These are phyloP conservation scores for Alauda arvensis DNA, from an alignment of 2,797 vertebrate species.

Conservation along the genomic window DNA sequence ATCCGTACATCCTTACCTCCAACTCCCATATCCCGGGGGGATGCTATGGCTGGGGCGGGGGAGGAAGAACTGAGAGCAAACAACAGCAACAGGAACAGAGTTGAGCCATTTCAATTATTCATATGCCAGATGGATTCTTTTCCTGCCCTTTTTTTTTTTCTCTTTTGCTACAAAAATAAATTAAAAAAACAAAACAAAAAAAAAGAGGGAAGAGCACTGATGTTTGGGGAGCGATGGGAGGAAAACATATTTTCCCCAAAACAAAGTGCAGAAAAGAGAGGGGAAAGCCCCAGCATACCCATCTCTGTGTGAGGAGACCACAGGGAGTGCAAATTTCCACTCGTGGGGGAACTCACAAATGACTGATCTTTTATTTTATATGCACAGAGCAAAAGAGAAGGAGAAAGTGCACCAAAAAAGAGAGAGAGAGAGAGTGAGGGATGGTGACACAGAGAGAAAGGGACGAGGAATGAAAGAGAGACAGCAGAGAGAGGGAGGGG, in stretches of 20 bases:
- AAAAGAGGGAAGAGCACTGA: neutral
- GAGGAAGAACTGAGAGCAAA: slow-evolving; percentile 81
- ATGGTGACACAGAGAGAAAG: slow-evolving; percentile 38
- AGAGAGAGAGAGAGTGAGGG: neutral
- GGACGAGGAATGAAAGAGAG: neutral
- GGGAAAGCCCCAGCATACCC: slow-evolving; percentile 36
- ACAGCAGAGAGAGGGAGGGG: slow-evolving; percentile 37
- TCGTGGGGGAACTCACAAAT: slow-evolving; percentile 19
- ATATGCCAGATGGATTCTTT: slow-evolving; percentile 98
- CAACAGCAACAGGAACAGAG: slow-evolving; percentile 97
- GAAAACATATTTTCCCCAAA: slow-evolving; percentile 52
- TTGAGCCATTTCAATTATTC: slow-evolving; percentile 99
- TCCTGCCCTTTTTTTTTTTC: slow-evolving; percentile 78
- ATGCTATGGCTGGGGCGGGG: slow-evolving; percentile 72
- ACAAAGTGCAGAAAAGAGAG: slow-evolving; percentile 43
- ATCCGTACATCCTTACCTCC: slow-evolving; percentile 64
- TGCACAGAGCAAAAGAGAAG: neutral
- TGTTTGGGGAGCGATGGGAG: slow-evolving; percentile 23
- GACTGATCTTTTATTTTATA: slow-evolving; percentile 53
- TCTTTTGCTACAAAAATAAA: slow-evolving; percentile 64
- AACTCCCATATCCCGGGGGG: slow-evolving; percentile 77
- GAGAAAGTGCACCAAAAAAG: neutral
- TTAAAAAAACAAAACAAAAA: neutral
- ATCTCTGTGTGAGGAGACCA: neutral
- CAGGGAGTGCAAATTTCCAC: slow-evolving; percentile 15